phyloP scores from a whole-genome alignment of 2,888 invertebrate species.

The Polymixis lichenea region DNA sequence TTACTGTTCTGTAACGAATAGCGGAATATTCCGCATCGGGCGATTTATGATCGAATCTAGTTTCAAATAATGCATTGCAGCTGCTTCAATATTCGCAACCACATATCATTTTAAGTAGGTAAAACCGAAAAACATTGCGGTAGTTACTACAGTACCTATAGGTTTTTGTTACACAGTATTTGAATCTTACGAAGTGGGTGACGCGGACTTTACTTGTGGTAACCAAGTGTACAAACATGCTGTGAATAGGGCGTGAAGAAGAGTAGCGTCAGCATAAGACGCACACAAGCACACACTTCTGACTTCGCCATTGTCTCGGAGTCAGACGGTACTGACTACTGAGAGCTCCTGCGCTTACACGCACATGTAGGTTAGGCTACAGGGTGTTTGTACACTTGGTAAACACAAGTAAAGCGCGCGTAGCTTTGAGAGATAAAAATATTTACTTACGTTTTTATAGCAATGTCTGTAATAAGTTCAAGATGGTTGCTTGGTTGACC shows the following conservation, averaged over 20 bases:
- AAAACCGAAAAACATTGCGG: not conserved
- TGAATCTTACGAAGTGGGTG: not conserved
- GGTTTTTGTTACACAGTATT: not conserved
- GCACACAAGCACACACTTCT: not conserved
- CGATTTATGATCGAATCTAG: slow-evolving; percentile 8
- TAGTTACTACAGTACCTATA: not conserved
- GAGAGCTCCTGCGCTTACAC: not conserved
- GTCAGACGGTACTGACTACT: not conserved
- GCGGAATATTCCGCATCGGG: not conserved
- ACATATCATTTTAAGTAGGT: not conserved
- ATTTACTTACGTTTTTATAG: no score
- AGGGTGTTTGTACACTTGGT: no score
- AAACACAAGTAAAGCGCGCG: no score
- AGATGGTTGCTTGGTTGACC: no score
- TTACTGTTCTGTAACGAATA: not conserved
- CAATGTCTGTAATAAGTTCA: no score
- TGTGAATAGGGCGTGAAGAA: no score
- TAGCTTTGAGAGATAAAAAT: no score
- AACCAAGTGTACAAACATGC: not conserved
- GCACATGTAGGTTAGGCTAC: no score
- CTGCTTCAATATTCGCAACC: not conserved
- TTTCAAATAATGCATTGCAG: slow-evolving; percentile 22
- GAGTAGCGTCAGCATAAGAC: not conserved
- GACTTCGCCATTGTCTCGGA: not conserved
- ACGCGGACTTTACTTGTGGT: not conserved